Evolutionary conservation across 64 coral and sea anemone genomes (phyloP).

Genomic region (Acropora tenuis): DNA sequence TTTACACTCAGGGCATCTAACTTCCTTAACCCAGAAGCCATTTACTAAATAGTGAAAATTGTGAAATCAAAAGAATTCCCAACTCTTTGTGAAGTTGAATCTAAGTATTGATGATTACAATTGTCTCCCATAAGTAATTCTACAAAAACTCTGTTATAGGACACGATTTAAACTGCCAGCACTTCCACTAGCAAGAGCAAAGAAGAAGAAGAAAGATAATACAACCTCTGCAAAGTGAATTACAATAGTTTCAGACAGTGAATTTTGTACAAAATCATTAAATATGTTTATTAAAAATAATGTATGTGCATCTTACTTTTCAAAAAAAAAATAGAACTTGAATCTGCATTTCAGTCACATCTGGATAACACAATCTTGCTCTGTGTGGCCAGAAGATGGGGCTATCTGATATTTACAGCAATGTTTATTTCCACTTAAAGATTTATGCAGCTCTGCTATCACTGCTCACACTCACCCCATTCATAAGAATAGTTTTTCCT

Average conservation of each 20-base stretch:
- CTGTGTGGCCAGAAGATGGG: not conserved
- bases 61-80: no score
- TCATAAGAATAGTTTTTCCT: no score
- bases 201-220: conserved; percentile 91
- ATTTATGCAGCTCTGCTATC: no score
- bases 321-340: not conserved
- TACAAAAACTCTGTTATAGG: conserved; percentile 55
- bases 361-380: not conserved
- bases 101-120: no score
- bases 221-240: conserved; percentile 15
- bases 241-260: not conserved
- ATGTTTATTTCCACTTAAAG: no score
- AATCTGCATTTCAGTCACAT: not conserved
- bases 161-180: conserved; percentile 95
- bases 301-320: not conserved
- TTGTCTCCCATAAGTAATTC: not conserved
- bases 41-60: no score
- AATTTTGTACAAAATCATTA: conserved; percentile 10
- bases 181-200: conserved; percentile 76
- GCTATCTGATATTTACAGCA: no score
- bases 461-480: no score
- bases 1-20: no score
- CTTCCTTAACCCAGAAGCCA: no score
- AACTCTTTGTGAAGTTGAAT: no score
- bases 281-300: not conserved